These are phyloP conservation scores for Gymnoscopelus braueri DNA, from an alignment of 2,797 vertebrate genomes.

Conservation along the genomic window DNA sequence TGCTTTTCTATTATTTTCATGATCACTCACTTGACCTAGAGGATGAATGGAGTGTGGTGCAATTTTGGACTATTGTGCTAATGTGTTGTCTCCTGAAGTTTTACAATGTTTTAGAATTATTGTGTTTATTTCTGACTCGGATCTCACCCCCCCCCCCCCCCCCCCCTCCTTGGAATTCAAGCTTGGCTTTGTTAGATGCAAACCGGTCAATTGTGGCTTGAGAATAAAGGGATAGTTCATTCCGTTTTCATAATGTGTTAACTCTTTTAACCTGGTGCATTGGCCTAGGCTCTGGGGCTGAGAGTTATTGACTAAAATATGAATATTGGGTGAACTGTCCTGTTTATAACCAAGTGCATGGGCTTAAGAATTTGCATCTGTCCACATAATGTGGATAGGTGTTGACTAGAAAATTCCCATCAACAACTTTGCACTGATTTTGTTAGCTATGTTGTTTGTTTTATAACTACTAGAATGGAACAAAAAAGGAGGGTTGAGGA, in stretches of 20 bases:
- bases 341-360: slow-evolving; percentile 65
- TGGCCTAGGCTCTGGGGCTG: slow-evolving; percentile 32
- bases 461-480: slow-evolving; percentile 80
- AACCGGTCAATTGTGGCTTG: slow-evolving; percentile 65
- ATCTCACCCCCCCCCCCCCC: slow-evolving; percentile 59
- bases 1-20: slow-evolving; percentile 61
- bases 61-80: slow-evolving; percentile 69
- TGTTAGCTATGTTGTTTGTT: slow-evolving; percentile 77
- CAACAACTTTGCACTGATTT: slow-evolving; percentile 93
- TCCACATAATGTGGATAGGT: slow-evolving; percentile 57
- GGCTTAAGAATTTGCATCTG: slow-evolving; percentile 68
- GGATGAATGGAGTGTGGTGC: slow-evolving; percentile 68
- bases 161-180: slow-evolving; percentile 55
- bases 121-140: slow-evolving; percentile 42
- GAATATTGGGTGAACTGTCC: slow-evolving; percentile 57
- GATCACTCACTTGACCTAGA: slow-evolving; percentile 68
- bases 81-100: slow-evolving; percentile 72
- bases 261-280: slow-evolving; percentile 14
- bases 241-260: slow-evolving; percentile 39
- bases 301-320: slow-evolving; percentile 44
- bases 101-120: slow-evolving; percentile 67
- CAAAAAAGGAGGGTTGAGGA: slow-evolving; percentile 78
- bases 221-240: slow-evolving; percentile 63
- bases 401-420: slow-evolving; percentile 80
- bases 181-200: slow-evolving; percentile 67